Evolutionary conservation across 2,797 vertebrate species (phyloP), one percentile per base, ranked within the genome.

Genomic region (Enteromius unitaeniatus): DNA sequence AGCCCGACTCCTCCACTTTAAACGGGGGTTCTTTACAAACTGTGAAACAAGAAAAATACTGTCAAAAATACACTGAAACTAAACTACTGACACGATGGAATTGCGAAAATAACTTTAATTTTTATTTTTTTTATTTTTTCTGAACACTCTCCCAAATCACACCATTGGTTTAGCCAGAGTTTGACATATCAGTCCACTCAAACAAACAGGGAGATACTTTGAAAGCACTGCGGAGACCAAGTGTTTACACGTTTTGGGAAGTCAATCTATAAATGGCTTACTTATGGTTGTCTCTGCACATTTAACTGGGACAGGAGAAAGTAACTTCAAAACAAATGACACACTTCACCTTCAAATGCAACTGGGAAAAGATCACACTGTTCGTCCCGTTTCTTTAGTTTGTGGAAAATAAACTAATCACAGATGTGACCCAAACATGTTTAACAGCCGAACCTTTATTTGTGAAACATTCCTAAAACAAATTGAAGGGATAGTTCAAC

Each of bases 1-100:
- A 99, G 76, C 98, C 98, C 60, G 97, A 97, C 93, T 99, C 98
- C 88, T 99, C 98, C 91, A 99, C 98, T 93, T 98, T 99, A 94
- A 99, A 99, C 2, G 98, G 98, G 74, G 98, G 98, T 92, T 99
- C 98, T 93, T 99, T 99, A 93, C 98, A 99, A 90, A 98, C 98
- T 99, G 92, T 65, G 85, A 9, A 85, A 8, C 62, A 17, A 87
- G 23, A 51, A 34, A 15, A 78, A 47, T 7, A 11, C 21, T 58
- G 17, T 37, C 8, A 68, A 40, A 37, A 6, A 17, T 3, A 40
- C 34, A 65, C 10, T 49, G 26, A 65, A 47, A 47, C 17, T 3
- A 49, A 78, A 34, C 23, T 47, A 65, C 26, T 31, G 42, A 31
- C 17, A 51, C 6, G 31, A 64, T 34, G 17, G 11, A 78, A 65